Evolutionary conservation across 30 jellyfish, hydroid and myxozoan species (phyloP), one percentile per base, ranked within the genome.

Genomic region (Pseudorhiza aurosa): DNA sequence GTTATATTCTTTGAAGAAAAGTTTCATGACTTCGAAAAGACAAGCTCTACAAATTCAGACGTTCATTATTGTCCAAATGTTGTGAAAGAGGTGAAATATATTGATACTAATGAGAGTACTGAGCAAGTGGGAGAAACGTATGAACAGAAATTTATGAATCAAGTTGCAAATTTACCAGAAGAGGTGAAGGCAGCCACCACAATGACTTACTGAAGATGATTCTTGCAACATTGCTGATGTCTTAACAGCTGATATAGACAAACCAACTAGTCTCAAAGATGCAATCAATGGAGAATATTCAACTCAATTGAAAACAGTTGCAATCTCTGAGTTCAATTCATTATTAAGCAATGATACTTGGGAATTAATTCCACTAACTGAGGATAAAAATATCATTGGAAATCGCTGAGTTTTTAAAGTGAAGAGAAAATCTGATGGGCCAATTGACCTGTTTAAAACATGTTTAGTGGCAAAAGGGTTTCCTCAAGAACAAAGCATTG

Each of bases 391-490:
- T 19, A 72, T 43, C 12, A 36, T 77, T 4, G 90, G 86, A 17
- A 1, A 56, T 4, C 46, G 44, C 14, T 77, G 90, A 86, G 77
- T 77, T 21, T 77, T 26, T 3, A 77, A 77, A 42, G 39, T 58
- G 17, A 77, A 77, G 36, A 24, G 90, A 7, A 46, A 63, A 12
- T 85, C 53, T 10, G 83, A 77, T 42, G 90, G 90, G 5, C 19
- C 71, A 25, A 11, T 77, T 12, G 84, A 79, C 21, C 59, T 58
- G 19, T 73, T 35, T 55, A 73, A 73, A 73, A 76, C 87, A 18
- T 7, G 87, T 8, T 60, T 73, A 8, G 87, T 35, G 7, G 87
- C 87, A 7, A 24, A 73, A 50, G 87, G 87, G 17, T 73, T 49
- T 21, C n/a, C 87, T 4, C 87, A 73, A 42, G 14, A 46, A 8